phyloP scores from a whole-genome alignment of 2,797 vertebrate species.

The Hyperoplus immaculatus region DNA sequence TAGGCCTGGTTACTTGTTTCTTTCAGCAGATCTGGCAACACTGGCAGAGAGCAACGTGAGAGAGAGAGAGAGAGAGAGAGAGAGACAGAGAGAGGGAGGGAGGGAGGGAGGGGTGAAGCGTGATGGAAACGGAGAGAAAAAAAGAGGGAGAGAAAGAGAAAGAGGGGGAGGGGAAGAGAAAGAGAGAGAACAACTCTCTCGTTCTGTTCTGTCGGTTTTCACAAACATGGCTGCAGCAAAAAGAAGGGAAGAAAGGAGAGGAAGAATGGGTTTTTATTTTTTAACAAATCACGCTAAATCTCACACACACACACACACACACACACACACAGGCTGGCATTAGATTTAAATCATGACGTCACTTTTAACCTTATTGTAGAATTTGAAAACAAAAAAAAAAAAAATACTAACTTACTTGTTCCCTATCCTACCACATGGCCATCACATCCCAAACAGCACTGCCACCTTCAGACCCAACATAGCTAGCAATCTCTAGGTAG shows the following conservation, averaged over 20 bases:
- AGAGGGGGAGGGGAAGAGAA: slow-evolving; percentile 19
- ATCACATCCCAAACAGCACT: too few relatives aligned
- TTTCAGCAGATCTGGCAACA: too few relatives aligned
- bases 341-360: too few relatives aligned
- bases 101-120: slow-evolving; percentile 55
- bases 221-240: slow-evolving; percentile 73
- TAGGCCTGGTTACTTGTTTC: too few relatives aligned
- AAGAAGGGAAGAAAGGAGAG: slow-evolving; percentile 16
- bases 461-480: too few relatives aligned
- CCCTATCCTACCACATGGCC: too few relatives aligned
- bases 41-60: slow-evolving; percentile 39
- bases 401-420: too few relatives aligned
- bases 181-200: slow-evolving; percentile 55
- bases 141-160: slow-evolving; percentile 18
- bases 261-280: slow-evolving; percentile 33
- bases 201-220: slow-evolving; percentile 57
- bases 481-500: too few relatives aligned
- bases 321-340: background rate
- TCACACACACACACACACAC: slow-evolving; percentile 11
- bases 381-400: too few relatives aligned
- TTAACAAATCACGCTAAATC: slow-evolving; percentile 12
- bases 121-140: slow-evolving; percentile 65
- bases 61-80: slow-evolving; percentile 41
- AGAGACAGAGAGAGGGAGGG: slow-evolving; percentile 22
- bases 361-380: too few relatives aligned